phyloP scores from a whole-genome alignment of 2,888 invertebrate genomes.

The Diploptera punctata region DNA sequence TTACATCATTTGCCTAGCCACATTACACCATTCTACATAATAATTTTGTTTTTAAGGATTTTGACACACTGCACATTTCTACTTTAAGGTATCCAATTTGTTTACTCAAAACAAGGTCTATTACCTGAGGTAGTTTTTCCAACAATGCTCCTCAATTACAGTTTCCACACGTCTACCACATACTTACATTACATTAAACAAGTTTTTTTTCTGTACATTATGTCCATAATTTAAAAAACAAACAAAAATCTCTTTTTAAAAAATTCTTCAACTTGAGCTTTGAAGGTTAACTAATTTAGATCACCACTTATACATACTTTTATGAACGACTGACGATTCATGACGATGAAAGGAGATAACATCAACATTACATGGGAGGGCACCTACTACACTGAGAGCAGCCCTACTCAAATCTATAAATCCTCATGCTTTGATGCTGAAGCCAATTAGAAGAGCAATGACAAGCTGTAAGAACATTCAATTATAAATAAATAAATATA shows the following conservation, averaged over 20 bases:
- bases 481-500: conserved; percentile 29
- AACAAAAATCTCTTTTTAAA: conserved; percentile 18
- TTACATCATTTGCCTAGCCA: too few species aligned
- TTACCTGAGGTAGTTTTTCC: too few species aligned
- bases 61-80: too few species aligned
- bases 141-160: too few species aligned
- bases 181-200: conserved; percentile 13
- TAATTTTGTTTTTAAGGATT: too few species aligned
- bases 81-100: too few species aligned
- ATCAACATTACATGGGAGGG: conserved; percentile 18
- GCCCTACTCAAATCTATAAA: conserved; percentile 27
- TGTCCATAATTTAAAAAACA: conserved; percentile 27
- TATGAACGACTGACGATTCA: not conserved
- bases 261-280: too few species aligned
- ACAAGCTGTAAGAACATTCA: conserved; percentile 37
- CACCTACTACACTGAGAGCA: conserved; percentile 9
- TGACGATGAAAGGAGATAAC: conserved; percentile 3
- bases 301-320: too few species aligned
- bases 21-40: too few species aligned
- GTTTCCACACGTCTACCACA: not conserved
- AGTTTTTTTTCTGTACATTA: conserved; percentile 23
- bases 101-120: too few species aligned
- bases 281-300: too few species aligned
- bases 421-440: conserved; percentile 37
- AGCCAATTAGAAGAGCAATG: conserved; percentile 38